Evolutionary conservation across 2,888 invertebrate genomes (phyloP), one percentile per base, ranked within the genome.

Genomic region (Abrostola triplasia): DNA sequence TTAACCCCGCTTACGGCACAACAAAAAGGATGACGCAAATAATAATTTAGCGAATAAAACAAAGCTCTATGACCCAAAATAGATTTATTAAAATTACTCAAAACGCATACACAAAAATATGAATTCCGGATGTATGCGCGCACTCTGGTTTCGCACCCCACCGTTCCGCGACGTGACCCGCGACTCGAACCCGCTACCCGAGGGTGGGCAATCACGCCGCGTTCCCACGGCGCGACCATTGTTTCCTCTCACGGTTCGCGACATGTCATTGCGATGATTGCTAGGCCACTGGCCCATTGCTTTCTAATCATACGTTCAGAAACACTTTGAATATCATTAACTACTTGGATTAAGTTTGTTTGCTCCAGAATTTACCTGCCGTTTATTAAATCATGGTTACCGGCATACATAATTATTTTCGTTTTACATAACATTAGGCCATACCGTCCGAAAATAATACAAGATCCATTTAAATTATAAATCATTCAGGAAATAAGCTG

Each of bases 231-330:
- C 80, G 76, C 81, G 24, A 63, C 56, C 83, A 88, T 91, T 92
- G 90, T 91, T 87, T 87, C 90, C 85, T 92, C 91, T 90, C 92
- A 92, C 92, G 92, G 91, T 90, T 87, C 83, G 89, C 92, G 91
- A 92, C 90, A 91, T 92, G 90, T 90, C 88, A 90, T 90, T 89
- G 88, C 89, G 80, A 86, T 90, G 90, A 92, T 92, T 92, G 87
- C 82, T 76, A 80, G 76, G 82, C 74, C 79, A 79, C 66, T 79
- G 73, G 81, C 77, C 73, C 72, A 83, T 59, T 65, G 59, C 88
- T 89, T 89, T 91, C 90, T 90, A 88, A 91, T 90, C 85, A 89
- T 82, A 85, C 74, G 84, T 76, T 77, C 69, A 69, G 72, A 74
- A 69, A 63, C 63, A 53, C 65, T 75, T 67, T 69, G 67, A 67